phyloP scores from a whole-genome alignment of 2,797 vertebrate genomes.

The Cercopithecus mitis region DNA sequence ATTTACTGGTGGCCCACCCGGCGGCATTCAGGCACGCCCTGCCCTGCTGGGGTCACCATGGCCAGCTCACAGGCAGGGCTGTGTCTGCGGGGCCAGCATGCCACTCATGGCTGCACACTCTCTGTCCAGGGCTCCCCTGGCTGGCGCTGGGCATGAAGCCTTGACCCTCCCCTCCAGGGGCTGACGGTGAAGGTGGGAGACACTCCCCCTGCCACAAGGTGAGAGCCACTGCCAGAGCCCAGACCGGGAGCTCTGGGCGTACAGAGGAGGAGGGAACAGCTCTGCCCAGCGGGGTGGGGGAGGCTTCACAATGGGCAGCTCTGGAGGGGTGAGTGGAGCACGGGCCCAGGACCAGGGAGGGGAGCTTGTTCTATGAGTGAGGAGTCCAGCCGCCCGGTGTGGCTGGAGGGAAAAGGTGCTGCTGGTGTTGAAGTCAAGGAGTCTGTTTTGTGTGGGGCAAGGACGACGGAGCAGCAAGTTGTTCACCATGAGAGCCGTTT shows the following conservation, averaged over 20 bases:
- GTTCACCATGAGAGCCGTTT: neutral
- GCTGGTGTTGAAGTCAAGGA: neutral
- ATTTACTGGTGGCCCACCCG: neutral
- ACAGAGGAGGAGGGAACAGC: no score
- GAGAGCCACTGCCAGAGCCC: neutral
- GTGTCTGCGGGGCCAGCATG: rapidly evolving
- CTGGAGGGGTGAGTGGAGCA: rapidly evolving
- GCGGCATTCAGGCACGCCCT: rapidly evolving
- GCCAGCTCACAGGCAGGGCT: neutral
- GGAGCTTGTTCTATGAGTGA: neutral
- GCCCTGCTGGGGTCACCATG: neutral
- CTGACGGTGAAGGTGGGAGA: rapidly evolving
- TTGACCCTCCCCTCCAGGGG: neutral
- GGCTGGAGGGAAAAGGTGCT: neutral
- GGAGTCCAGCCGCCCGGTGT: neutral
- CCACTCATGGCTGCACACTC: neutral
- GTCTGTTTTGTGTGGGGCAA: neutral
- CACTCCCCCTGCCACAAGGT: no score
- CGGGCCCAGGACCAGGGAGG: neutral
- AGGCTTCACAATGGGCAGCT: neutral
- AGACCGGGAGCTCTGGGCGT: neutral
- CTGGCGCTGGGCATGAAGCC: rapidly evolving
- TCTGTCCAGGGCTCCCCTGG: neutral
- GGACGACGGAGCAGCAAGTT: no score
- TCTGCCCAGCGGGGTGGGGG: rapidly evolving